These are phyloP conservation scores for Hedychridium roseum DNA, from an alignment of 2,888 invertebrate species.

Conservation along the genomic window DNA sequence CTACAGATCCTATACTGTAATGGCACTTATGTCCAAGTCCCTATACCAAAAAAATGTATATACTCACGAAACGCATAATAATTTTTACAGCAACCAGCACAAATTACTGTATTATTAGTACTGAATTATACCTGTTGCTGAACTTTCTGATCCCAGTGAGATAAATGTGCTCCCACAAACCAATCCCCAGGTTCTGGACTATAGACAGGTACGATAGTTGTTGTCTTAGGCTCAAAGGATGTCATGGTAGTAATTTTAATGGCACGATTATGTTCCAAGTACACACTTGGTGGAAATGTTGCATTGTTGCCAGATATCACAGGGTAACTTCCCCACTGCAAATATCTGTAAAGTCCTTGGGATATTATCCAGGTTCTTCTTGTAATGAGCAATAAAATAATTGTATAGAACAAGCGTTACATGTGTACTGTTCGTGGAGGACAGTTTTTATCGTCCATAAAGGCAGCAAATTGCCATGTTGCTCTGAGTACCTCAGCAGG, in stretches of 20 bases:
- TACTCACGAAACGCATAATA: slow-evolving; percentile 6
- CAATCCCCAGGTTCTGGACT: slow-evolving; percentile 65
- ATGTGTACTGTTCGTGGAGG: slow-evolving; percentile 62
- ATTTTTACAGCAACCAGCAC: too few species aligned
- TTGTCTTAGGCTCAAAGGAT: slow-evolving; percentile 61
- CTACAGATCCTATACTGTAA: slow-evolving; percentile 65
- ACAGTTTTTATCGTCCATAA: slow-evolving; percentile 63
- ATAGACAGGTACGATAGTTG: slow-evolving; percentile 61
- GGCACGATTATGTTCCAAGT: slow-evolving; percentile 47
- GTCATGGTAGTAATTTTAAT: slow-evolving; percentile 54
- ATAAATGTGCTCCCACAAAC: slow-evolving; percentile 65
- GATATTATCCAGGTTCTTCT: neutral
- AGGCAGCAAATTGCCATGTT: slow-evolving; percentile 66
- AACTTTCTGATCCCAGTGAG: slow-evolving; percentile 64
- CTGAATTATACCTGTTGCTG: slow-evolving; percentile 60
- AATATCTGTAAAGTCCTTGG: slow-evolving; percentile 58
- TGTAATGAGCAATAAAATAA: slow-evolving; percentile 7
- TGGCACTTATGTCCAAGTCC: slow-evolving; percentile 65
- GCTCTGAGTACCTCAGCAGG: slow-evolving; percentile 64
- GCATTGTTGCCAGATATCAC: slow-evolving; percentile 66
- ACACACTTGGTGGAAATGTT: slow-evolving; percentile 63
- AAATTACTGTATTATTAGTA: neutral
- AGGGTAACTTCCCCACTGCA: slow-evolving; percentile 69
- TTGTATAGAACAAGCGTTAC: slow-evolving; percentile 42
- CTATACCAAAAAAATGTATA: slow-evolving; percentile 40